Evolutionary conservation across 2,888 invertebrate species (phyloP), one percentile per base, ranked within the genome.

Genomic region (Polydrusus cervinus): DNA sequence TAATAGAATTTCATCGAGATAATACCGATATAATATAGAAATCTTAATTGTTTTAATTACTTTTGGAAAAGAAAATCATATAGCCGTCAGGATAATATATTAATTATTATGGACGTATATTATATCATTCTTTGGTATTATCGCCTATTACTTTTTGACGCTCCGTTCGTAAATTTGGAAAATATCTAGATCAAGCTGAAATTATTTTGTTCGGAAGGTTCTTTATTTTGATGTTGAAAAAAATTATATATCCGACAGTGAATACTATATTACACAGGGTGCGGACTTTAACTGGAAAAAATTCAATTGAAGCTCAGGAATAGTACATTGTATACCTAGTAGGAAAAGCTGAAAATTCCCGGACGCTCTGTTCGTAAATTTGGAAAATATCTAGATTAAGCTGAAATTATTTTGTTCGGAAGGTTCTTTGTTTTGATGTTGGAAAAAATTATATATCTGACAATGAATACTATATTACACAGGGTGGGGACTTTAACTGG

Each of bases 121-220:
- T 75, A 75, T 75, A 75, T 75, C 75, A 61, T 75, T 75, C 60
- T 66, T 71, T 40, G 53, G 68, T 45, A 75, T 75, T 75, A 75
- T 71, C 75, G 75, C 53, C 71, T 49, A 67, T 73, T 71, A 74
- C 40, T 51, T 53, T 60, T 30, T 20, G 38, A 14, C 68, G 51
- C 34, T 60, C 61, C 49, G 18, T 66, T 20, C 45, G 45, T 40
- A 60, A 61, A 25, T 66, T 72, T 49, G 61, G 49, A 60, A 72
- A 72, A 72, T 60, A 53, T 47, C 65, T 49, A 47, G 20, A 64
- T 14, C 55, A 71, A 71, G 71, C 53, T 51, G 51, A 71, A 64
- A 25, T n/a, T 64, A 49, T 25, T 55, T 71, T 53, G 25, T 25
- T 18, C 14, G 14, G 25, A 16, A 43, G 45, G n/a, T 20, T 57